Conservation (phyloP, 1,140 invertebrate species). For the Lithobius niger region DNA sequence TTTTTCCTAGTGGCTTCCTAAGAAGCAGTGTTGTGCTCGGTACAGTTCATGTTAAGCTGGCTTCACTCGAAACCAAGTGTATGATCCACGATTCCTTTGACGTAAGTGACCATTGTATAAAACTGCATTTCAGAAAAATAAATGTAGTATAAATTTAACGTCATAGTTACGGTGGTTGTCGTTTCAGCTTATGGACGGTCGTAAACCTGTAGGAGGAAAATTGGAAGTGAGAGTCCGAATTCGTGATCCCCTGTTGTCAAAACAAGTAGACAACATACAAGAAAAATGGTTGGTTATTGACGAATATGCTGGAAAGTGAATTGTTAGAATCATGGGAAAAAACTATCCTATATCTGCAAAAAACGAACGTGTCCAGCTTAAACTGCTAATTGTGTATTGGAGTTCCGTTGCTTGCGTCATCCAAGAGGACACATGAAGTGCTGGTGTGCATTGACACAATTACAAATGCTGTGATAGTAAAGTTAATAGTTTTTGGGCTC, state of each 20-base stretch:
- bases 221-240: conserved; percentile 79
- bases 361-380: too few species aligned
- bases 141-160: too few species aligned
- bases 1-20: conserved; percentile 83
- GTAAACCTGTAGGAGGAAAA: conserved; percentile 74
- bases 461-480: too few species aligned
- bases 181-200: conserved; percentile 71
- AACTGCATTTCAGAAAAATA: background rate
- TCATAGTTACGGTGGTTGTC: too few species aligned
- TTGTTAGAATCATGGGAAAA: too few species aligned
- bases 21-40: conserved; percentile 72
- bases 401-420: too few species aligned
- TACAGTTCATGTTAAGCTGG: conserved; percentile 66
- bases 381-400: too few species aligned
- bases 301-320: conserved; percentile 13
- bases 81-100: conserved; percentile 79
- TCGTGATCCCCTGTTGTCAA: conserved; percentile 75
- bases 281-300: conserved; percentile 81
- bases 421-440: too few species aligned
- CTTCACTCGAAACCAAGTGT: conserved; percentile 69
- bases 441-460: too few species aligned
- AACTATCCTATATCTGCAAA: too few species aligned
- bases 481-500: too few species aligned
- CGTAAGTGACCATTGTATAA: conserved; percentile 43
- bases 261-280: conserved; percentile 75